Evolutionary conservation across 2,113 vertebrate species (phyloP).

Genomic region (Gallinago jamesoni): DNA sequence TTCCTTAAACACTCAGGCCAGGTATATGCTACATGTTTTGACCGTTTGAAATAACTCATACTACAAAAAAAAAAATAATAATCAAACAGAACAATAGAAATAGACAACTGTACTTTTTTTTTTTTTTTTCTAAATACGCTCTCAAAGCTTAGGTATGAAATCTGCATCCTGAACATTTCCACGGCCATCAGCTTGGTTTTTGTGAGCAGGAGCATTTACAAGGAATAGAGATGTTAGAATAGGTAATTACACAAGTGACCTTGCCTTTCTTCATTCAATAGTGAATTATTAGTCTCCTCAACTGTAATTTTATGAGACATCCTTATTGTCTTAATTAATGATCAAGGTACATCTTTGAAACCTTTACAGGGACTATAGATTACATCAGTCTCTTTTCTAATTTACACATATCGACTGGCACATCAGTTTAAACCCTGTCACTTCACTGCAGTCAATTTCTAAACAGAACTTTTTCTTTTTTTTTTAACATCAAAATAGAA

Average conservation of each 20-base stretch:
- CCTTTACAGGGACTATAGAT: neutral
- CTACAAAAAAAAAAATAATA: neutral
- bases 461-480: neutral
- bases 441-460: neutral
- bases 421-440: neutral
- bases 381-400: neutral
- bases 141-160: neutral
- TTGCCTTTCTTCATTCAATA: neutral
- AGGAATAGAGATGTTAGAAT: constrained; percentile 6
- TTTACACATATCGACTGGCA: neutral
- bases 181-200: neutral
- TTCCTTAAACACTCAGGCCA: neutral
- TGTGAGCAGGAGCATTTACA: neutral
- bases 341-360: neutral
- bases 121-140: neutral
- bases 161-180: neutral
- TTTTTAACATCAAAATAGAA: constrained; percentile 16
- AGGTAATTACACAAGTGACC: constrained; percentile 27
- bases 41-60: neutral
- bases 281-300: constrained; percentile 26
- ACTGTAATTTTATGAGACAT: constrained; percentile 12
- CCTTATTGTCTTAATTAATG: constrained; percentile 38
- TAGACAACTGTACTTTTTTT: neutral
- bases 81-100: neutral
- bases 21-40: neutral